Base-by-base conservation (phyloP, 2,888 invertebrate genomes). In the Colletes collaris region DNA sequence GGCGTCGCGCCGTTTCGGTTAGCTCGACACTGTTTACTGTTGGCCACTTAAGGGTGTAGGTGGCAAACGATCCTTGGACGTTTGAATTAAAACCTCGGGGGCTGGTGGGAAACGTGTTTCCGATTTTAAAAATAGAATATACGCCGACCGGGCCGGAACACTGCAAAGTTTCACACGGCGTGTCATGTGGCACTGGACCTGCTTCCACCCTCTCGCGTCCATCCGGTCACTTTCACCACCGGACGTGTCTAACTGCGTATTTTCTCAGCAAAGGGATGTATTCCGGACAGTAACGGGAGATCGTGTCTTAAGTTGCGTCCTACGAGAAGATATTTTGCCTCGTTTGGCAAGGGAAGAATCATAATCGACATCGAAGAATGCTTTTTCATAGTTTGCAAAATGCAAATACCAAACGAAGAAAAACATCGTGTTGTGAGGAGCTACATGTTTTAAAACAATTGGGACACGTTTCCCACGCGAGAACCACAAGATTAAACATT, bases 151-250 rank as follows among this genome's bases (percentile, higher is more conserved):
- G 60, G 53, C 49, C 40, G 3, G 67, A 40, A 49, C 60, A 78
- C 80, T 79, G 84, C 69, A 40, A 81, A 87, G 86, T 91, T 91
- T 91, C 91, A 90, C 90, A 91, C 90, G 89, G 77, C 81, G 86
- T 83, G 87, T 90, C 90, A 90, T 90, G 90, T 87, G 89, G 82
- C 71, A 76, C 86, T 79, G 89, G 87, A 90, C 89, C 89, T 91
- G 89, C 85, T 83, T 86, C 83, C 87, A 87, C 88, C 88, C 88
- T 87, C 88, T 85, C 77, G 75, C 73, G 82, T 83, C 73, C 88
- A 87, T 89, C 90, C 88, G 89, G 89, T 88, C 88, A 88, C 88
- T 89, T 87, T 71, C 77, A 75, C 72, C 84, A 68, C 85, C 80
- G 86, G 80, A 87, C 87, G 86, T 86, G 84, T 86, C 79, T 78